Percentiles rank a stretch among this genome's conserved stretches.
Evolutionary conservation across 2,797 vertebrate species (phyloP).

Genomic region (Ctenochaetus hawaiiensis): DNA sequence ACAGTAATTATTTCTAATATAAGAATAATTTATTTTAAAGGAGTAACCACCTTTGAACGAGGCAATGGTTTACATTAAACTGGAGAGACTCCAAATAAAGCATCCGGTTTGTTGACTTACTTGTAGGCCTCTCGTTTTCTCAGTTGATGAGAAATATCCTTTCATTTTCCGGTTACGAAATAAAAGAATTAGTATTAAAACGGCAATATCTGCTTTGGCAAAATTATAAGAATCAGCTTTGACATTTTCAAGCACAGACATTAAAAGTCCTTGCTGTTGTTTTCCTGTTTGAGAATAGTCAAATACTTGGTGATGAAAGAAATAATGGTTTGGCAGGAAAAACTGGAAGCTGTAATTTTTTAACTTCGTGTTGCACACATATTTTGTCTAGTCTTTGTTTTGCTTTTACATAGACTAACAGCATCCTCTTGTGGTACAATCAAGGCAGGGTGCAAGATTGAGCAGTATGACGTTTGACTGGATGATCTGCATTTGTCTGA

Average conservation of each 20-base stretch:
- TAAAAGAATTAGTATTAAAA: too few relatives aligned
- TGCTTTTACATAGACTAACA: neutral
- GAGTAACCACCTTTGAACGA: too few relatives aligned
- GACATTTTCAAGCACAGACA: neutral
- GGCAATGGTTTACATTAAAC: too few relatives aligned
- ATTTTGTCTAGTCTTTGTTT: neutral
- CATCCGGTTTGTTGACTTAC: too few relatives aligned
- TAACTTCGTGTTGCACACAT: too few relatives aligned
- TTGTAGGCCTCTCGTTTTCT: too few relatives aligned
- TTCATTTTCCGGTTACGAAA: too few relatives aligned
- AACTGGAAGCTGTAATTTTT: neutral
- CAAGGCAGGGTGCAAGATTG: neutral
- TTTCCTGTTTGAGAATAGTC: neutral
- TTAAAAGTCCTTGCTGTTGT: neutral
- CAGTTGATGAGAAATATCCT: too few relatives aligned
- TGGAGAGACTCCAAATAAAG: too few relatives aligned
- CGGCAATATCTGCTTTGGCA: too few relatives aligned
- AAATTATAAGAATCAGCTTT: accelerated
- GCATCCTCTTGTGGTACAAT: constrained; percentile 46
- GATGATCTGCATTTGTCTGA: neutral
- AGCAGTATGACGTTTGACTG: neutral
- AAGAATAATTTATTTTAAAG: too few relatives aligned
- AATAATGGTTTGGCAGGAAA: neutral
- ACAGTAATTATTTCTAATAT: neutral
- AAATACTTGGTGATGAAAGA: neutral